Evolutionary conservation across 2,797 vertebrate species (phyloP).

Genomic region (Pelobates cultripes): DNA sequence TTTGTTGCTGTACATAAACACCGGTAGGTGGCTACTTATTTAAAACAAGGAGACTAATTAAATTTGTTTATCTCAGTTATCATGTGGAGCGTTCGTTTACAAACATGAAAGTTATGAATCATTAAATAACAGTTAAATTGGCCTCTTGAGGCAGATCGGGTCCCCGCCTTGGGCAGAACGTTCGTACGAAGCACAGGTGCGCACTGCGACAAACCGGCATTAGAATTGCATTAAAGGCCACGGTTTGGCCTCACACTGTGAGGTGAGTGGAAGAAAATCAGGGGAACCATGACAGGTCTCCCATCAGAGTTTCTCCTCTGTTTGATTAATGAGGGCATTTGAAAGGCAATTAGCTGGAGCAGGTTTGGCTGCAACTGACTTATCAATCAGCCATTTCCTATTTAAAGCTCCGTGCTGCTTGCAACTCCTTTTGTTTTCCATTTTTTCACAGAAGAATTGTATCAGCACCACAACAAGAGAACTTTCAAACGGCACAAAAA

Average conservation of each 20-base stretch:
- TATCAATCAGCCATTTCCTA: conserved; percentile 93
- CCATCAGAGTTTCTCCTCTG: conserved; percentile 78
- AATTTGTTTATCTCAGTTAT: conserved; percentile 96
- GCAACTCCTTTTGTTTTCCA: conserved; percentile 59
- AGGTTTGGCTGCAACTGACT: conserved; percentile 92
- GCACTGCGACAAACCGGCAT: conserved; percentile 64
- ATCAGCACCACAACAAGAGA: conserved; percentile 71
- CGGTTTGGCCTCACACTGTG: conserved; percentile 79
- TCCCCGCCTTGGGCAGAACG: conserved; percentile 81
- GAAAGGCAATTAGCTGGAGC: conserved; percentile 98
- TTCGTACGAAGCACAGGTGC: conserved; percentile 89
- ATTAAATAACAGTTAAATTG: conserved; percentile 96
- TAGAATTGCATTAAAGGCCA: conserved; percentile 68
- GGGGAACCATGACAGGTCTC: conserved; percentile 82
- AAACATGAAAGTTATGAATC: conserved; percentile 93
- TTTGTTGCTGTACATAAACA: conserved; percentile 56
- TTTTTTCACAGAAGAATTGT: conserved; percentile 71
- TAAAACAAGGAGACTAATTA: conserved; percentile 85
- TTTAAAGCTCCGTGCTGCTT: conserved; percentile 78
- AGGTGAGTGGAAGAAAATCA: conserved; percentile 82
- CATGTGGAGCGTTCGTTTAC: conserved; percentile 89
- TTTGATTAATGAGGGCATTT: conserved; percentile 99
- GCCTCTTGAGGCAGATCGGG: conserved; percentile 84
- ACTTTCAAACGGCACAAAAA: conserved; percentile 55
- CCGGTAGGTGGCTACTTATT: conserved; percentile 67